phyloP scores from a whole-genome alignment of 2,113 vertebrate genomes.

The Pitta sordida region DNA sequence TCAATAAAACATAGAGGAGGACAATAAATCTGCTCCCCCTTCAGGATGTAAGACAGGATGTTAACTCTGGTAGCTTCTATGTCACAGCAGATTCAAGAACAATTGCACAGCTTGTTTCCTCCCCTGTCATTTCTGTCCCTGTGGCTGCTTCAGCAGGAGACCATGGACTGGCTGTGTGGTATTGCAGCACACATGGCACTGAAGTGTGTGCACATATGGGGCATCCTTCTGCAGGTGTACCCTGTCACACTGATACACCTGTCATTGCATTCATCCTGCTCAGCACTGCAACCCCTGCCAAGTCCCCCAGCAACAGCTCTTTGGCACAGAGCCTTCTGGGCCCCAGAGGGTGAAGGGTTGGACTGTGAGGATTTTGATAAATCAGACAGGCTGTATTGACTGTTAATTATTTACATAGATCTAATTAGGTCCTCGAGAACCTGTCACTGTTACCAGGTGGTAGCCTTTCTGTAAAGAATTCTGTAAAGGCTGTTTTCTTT shows the following conservation, averaged over 20 bases:
- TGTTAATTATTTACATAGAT: background rate
- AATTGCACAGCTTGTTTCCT: background rate
- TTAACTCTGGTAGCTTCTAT: background rate
- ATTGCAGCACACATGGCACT: fast-evolving
- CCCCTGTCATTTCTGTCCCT: background rate
- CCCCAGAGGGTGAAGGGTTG: background rate
- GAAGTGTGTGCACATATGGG: too few relatives aligned
- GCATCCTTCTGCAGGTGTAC: background rate
- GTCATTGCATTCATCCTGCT: background rate
- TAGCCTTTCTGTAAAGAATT: background rate
- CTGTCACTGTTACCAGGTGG: background rate
- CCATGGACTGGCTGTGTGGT: background rate
- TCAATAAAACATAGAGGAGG: background rate
- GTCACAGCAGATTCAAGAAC: background rate
- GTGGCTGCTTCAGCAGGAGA: background rate
- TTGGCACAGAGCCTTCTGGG: background rate
- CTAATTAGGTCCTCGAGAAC: fast-evolving
- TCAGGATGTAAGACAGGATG: background rate
- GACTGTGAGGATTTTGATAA: background rate
- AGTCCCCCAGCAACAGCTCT: background rate
- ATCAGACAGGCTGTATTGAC: background rate
- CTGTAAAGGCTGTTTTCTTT: background rate
- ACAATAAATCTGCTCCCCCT: background rate
- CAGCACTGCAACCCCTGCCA: background rate
- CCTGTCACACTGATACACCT: too few relatives aligned